These are phyloP conservation scores for Oedothorax gibbosus DNA, from an alignment of 1,140 invertebrate genomes.

Conservation along the genomic window DNA sequence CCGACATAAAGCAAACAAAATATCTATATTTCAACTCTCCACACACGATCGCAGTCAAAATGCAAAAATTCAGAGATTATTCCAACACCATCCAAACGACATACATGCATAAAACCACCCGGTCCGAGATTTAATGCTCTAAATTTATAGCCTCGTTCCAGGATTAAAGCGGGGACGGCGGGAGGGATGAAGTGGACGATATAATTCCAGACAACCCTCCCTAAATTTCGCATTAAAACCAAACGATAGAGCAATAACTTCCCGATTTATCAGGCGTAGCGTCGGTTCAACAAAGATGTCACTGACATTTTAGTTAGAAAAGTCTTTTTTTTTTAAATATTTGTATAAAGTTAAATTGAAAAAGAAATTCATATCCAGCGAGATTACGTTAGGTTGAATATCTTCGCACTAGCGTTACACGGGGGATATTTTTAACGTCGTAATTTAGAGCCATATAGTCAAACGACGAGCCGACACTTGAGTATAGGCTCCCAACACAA, in stretches of 20 bases:
- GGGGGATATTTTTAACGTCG: too few relatives aligned
- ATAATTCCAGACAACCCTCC: not conserved
- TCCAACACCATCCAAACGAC: not conserved
- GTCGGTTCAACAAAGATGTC: not conserved
- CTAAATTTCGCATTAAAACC: conserved; percentile 34
- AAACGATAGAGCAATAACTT: conserved; percentile 37
- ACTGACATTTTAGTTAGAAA: not conserved
- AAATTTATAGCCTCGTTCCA: conserved; percentile 22
- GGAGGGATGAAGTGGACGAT: too few relatives aligned
- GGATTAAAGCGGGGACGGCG: not conserved
- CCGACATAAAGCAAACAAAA: not conserved
- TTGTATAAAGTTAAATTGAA: too few relatives aligned
- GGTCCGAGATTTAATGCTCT: conserved; percentile 20
- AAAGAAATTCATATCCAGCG: too few relatives aligned
- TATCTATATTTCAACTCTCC: too few relatives aligned
- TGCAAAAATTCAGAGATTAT: conserved; percentile 21
- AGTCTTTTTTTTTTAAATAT: too few relatives aligned
- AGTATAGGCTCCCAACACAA: too few relatives aligned
- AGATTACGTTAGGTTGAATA: too few relatives aligned
- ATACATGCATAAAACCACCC: conserved; percentile 4
- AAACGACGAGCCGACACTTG: too few relatives aligned
- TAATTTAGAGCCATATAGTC: too few relatives aligned
- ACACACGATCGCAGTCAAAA: conserved; percentile 16
- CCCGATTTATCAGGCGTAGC: conserved; percentile 17
- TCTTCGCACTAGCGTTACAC: too few relatives aligned